Percentiles rank a stretch among this genome's conserved stretches.
These are phyloP conservation scores for Larimichthys crocea DNA, from an alignment of 2,113 vertebrate genomes.

Conservation along the genomic window DNA sequence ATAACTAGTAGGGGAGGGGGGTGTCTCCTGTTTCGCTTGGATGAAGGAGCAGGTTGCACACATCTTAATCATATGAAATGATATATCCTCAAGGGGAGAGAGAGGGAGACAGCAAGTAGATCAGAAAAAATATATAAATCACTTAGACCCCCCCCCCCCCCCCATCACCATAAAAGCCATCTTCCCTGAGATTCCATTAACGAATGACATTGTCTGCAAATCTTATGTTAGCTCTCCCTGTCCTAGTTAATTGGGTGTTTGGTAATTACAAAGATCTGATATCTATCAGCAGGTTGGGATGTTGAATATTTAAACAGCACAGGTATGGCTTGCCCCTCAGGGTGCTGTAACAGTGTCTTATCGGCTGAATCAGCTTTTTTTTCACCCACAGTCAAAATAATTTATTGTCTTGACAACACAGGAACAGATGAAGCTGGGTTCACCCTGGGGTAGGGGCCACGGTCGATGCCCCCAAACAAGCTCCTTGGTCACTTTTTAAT, in stretches of 20 bases:
- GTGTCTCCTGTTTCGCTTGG: constrained; percentile 54
- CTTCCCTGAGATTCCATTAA: constrained; percentile 58
- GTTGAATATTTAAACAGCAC: constrained; percentile 70
- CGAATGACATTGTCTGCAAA: constrained; percentile 48
- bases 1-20: constrained; percentile 31
- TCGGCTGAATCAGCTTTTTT: constrained; percentile 53
- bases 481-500: constrained; percentile 26
- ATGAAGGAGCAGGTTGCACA: constrained; percentile 58
- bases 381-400: constrained; percentile 40
- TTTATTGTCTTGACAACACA: constrained; percentile 37
- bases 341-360: constrained; percentile 35
- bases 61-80: constrained; percentile 72
- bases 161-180: constrained; percentile 37
- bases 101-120: constrained; percentile 42
- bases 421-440: constrained; percentile 34
- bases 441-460: constrained; percentile 1
- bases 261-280: constrained; percentile 61
- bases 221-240: constrained; percentile 33
- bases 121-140: constrained; percentile 55
- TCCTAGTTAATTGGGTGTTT: constrained; percentile 59
- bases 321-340: constrained; percentile 45
- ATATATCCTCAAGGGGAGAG: constrained; percentile 61
- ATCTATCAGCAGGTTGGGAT: constrained; percentile 52
- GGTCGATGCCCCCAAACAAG: constrained; percentile 33
- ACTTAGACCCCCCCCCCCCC: not conserved